These are phyloP conservation scores for Philereme transversata DNA, from an alignment of 2,888 invertebrate genomes.

Conservation along the genomic window DNA sequence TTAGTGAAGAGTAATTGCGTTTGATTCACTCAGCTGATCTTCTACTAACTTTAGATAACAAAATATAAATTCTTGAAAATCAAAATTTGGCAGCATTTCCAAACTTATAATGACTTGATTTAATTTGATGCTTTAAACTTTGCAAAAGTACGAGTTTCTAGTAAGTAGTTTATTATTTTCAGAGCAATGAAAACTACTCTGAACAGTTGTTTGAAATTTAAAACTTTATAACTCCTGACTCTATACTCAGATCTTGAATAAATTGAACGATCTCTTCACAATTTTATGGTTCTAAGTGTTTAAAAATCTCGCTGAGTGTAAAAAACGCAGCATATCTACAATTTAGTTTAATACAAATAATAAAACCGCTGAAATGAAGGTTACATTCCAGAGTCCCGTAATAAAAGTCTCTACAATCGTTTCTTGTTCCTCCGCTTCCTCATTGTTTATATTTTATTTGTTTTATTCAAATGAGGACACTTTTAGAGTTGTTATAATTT, in stretches of 20 bases:
- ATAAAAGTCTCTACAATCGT: slow-evolving; percentile 49
- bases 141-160: neutral
- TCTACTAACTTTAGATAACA: neutral
- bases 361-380: slow-evolving; percentile 42
- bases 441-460: slow-evolving; percentile 40
- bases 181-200: neutral
- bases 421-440: slow-evolving; percentile 41
- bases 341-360: slow-evolving; percentile 32
- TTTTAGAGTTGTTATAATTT: slow-evolving; percentile 46
- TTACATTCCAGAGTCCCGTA: slow-evolving; percentile 45
- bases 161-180: neutral
- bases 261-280: neutral
- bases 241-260: neutral
- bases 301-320: slow-evolving; percentile 20
- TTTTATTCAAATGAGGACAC: slow-evolving; percentile 42
- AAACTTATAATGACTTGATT: too few species aligned
- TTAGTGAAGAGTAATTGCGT: slow-evolving; percentile 50
- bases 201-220: neutral
- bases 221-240: neutral
- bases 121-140: neutral
- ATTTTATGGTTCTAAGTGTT: neutral
- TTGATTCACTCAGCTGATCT: slow-evolving; percentile 33
- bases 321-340: slow-evolving; percentile 34
- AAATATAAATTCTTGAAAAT: too few species aligned
- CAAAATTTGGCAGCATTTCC: too few species aligned